Evolutionary conservation across 1,140 invertebrate genomes (phyloP), one percentile per base, ranked within the genome.

Genomic region (Apis cerana): DNA sequence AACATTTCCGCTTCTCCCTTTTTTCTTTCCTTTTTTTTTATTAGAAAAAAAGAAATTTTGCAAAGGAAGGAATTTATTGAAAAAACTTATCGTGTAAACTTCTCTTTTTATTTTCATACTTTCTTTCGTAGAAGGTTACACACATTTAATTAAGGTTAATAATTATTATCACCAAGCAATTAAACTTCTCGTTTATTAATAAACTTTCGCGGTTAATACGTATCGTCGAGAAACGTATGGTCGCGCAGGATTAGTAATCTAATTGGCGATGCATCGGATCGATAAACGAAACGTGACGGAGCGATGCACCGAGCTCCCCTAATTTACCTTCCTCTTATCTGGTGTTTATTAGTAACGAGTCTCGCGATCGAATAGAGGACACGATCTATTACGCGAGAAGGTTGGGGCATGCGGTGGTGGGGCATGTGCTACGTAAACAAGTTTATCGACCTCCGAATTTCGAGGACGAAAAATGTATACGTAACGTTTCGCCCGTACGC

Each of bases 401-500:
- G 19, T 58, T n/a, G 4, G 23, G 15, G 52, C 33, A 33, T 4
- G 33, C 3, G 12, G 5, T 43, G n/a, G 54, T 23, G 0, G 0
- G 70, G 19, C 33, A 0, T 43, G 5, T 7, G 33, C 33, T 72
- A 19, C 54, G 11, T 7, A 11, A 2, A 52, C 76, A 79, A 78
- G 90, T 92, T 92, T 91, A 89, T 19, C 89, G 89, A 83, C 90
- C 90, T 90, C 87, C 88, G 87, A 92, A 90, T 92, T 79, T 91
- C 83, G 85, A 88, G 82, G 81, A 88, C 86, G 79, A 89, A 87
- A 90, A 86, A 43, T 54, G 15, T 27, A 33, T 65, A 23, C 50
- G 1, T 58, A 48, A 64, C 15, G 23, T 64, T 43, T 33, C 62
- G 27, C 15, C 54, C 17, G 33, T 15, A 15, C 61, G 27, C 61